Evolutionary conservation across 2,113 vertebrate genomes (phyloP).

Genomic region (Manacus vitellinus): DNA sequence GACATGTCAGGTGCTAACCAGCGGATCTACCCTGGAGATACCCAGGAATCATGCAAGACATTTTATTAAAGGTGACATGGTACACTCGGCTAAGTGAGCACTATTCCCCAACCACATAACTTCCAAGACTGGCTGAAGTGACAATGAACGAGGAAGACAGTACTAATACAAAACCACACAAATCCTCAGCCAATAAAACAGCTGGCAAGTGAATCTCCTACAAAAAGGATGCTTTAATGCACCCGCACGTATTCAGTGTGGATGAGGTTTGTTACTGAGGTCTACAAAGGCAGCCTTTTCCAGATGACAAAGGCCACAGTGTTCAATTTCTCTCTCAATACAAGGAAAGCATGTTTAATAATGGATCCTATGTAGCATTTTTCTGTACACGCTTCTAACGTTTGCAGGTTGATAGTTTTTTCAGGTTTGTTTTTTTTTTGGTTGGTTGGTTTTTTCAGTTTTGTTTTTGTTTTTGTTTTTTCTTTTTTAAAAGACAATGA

Average conservation of each 20-base stretch:
- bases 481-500: neutral
- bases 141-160: neutral
- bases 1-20: rapidly evolving
- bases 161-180: neutral
- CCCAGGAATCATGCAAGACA: rapidly evolving
- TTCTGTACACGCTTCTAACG: neutral
- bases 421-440: neutral
- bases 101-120: neutral
- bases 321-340: neutral
- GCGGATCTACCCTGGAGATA: neutral
- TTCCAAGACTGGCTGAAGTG: neutral
- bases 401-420: neutral
- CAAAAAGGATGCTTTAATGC: neutral
- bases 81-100: neutral
- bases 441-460: neutral
- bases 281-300: neutral
- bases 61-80: neutral
- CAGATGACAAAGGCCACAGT: neutral
- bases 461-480: neutral
- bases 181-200: neutral
- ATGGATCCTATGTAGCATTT: neutral
- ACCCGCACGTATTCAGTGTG: rapidly evolving
- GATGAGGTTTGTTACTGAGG: neutral
- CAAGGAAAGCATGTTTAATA: neutral
- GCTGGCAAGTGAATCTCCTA: neutral